Evolutionary conservation across 2,797 vertebrate species (phyloP).

Genomic region (Nannoperca australis): DNA sequence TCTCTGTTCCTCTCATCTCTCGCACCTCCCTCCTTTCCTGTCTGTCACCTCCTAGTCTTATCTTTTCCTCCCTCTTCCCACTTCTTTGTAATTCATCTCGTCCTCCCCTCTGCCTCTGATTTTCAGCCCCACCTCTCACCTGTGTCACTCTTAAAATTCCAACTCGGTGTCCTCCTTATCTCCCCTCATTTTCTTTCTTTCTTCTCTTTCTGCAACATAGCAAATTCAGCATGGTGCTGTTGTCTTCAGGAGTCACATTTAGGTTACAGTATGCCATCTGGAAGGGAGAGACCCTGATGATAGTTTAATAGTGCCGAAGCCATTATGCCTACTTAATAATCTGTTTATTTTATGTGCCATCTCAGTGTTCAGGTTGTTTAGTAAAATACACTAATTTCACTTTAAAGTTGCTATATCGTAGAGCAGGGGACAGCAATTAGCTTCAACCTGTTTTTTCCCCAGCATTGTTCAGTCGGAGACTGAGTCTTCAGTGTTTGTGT

Average conservation of each 20-base stretch:
- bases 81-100: constrained; percentile 19
- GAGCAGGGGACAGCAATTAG: neutral
- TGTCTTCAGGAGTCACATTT: neutral
- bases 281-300: neutral
- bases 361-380: neutral
- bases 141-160: neutral
- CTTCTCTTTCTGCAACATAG: neutral
- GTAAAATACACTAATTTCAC: neutral
- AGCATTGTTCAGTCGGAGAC: neutral
- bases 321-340: neutral
- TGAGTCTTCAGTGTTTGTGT: neutral
- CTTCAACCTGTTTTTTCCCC: too few relatives aligned
- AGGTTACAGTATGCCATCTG: neutral
- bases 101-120: neutral
- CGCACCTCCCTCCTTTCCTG: constrained; percentile 11
- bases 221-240: neutral
- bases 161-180: neutral
- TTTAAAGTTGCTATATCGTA: neutral
- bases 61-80: constrained; percentile 1
- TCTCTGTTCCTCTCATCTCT: constrained; percentile 14
- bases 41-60: constrained; percentile 4
- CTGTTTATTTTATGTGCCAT: too few relatives aligned
- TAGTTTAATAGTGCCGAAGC: neutral
- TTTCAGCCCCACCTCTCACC: constrained; percentile 16
- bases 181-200: neutral